Conservation (phyloP, 2,797 vertebrate species). For the Acanthis flammea region DNA sequence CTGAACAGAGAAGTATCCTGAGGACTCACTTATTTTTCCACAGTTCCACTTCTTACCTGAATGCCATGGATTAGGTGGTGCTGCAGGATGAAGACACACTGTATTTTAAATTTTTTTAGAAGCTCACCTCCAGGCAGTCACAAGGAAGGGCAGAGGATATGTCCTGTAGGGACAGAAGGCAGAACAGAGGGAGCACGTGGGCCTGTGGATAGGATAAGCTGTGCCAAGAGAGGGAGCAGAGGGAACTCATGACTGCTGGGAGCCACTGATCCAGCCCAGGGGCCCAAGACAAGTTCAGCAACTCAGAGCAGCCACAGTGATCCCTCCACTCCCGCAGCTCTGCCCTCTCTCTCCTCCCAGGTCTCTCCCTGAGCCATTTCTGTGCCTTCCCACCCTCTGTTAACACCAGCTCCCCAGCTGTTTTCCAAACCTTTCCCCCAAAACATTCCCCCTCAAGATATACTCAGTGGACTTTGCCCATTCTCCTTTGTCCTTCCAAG, state of each 20-base stretch:
- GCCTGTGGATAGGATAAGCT: not conserved
- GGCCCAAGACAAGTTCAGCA: not conserved
- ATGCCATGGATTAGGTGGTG: not conserved
- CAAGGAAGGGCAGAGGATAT: not conserved
- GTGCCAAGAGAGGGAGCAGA: conserved; percentile 28
- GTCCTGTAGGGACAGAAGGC: not conserved
- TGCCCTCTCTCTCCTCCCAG: not conserved
- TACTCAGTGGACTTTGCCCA: not conserved
- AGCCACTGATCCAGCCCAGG: conserved; percentile 11
- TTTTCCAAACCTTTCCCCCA: not conserved
- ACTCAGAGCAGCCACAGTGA: not conserved
- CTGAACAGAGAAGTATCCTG: not conserved
- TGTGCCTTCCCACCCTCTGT: not conserved
- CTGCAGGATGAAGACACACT: not conserved
- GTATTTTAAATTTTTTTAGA: not conserved
- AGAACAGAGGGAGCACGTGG: not conserved
- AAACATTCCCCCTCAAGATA: not conserved
- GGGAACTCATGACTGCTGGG: conserved; percentile 11
- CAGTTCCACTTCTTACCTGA: not conserved
- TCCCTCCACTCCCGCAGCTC: not conserved
- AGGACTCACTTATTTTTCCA: not conserved
- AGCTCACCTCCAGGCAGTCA: not conserved
- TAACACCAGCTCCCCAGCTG: not conserved
- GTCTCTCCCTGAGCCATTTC: not conserved
- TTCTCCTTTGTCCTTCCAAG: conserved; percentile 37